Percentiles rank a stretch among this genome's conserved stretches.
Evolutionary conservation across 2,888 invertebrate genomes (phyloP).

Genomic region (Norana najaformis): DNA sequence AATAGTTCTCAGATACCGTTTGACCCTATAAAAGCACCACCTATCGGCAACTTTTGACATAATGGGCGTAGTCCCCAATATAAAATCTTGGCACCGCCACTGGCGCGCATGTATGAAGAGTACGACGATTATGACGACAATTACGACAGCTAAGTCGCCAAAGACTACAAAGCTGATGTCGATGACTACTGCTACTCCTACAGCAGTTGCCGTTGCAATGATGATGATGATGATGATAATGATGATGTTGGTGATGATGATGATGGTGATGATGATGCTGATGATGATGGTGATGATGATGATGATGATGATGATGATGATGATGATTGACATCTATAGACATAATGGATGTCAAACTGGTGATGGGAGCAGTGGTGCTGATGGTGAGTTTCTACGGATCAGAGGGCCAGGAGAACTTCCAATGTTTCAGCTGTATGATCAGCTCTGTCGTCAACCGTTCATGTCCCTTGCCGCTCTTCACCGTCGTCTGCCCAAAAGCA

Average conservation of each 20-base stretch:
- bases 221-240: not conserved
- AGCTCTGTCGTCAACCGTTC: not conserved
- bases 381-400: not conserved
- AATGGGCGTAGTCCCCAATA: too few relatives aligned
- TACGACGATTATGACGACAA: too few relatives aligned
- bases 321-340: not conserved
- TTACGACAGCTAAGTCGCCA: too few relatives aligned
- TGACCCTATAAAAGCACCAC: too few relatives aligned
- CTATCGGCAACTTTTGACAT: too few relatives aligned
- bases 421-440: not conserved
- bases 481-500: not conserved
- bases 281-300: conserved; percentile 18
- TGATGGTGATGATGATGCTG: not conserved
- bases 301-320: conserved; percentile 17
- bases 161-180: not conserved
- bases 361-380: not conserved
- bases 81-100: too few relatives aligned
- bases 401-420: not conserved
- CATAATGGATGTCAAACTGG: not conserved
- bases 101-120: too few relatives aligned
- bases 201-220: too few relatives aligned
- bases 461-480: not conserved
- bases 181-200: not conserved
- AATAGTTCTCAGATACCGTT: too few relatives aligned
- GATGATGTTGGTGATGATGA: not conserved